Evolutionary conservation across 2,888 invertebrate genomes (phyloP).

Genomic region (Laspeyria flexula): DNA sequence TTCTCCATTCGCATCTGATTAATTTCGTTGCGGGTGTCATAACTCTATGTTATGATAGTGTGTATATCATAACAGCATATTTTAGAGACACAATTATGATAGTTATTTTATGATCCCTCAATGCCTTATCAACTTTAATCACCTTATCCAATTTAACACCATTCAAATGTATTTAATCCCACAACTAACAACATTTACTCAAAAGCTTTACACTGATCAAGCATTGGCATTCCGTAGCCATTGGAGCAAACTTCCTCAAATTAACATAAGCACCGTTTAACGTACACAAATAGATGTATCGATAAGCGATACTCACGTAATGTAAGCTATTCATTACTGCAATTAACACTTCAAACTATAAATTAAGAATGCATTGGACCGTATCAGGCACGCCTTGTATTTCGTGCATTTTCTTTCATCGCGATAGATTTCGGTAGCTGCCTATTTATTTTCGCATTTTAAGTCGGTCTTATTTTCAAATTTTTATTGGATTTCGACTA

Average conservation of each 20-base stretch:
- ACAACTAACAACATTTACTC: conserved; percentile 6
- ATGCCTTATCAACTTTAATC: too few relatives aligned
- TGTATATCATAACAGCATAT: too few relatives aligned
- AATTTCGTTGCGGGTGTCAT: too few relatives aligned
- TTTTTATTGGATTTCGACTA: conserved; percentile 6
- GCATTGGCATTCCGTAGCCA: conserved; percentile 49
- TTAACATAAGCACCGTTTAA: conserved; percentile 76
- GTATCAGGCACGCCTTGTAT: conserved; percentile 65
- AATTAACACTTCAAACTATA: conserved; percentile 78
- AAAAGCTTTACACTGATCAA: conserved; percentile 18
- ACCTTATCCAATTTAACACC: too few relatives aligned
- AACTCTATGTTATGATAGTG: too few relatives aligned
- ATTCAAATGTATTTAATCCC: conserved; percentile 17
- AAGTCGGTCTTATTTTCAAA: neutral
- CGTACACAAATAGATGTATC: conserved; percentile 71
- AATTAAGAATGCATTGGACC: conserved; percentile 64
- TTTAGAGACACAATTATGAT: too few relatives aligned
- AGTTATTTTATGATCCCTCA: too few relatives aligned
- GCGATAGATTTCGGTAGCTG: conserved; percentile 4
- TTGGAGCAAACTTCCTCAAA: conserved; percentile 75
- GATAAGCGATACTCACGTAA: conserved; percentile 67
- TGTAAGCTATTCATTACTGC: conserved; percentile 73
- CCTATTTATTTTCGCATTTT: conserved; percentile 4
- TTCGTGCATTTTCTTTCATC: conserved; percentile 24
- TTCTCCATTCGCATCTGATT: too few relatives aligned